phyloP scores from a whole-genome alignment of 1,140 invertebrate genomes.

The Zaprionus africanus region DNA sequence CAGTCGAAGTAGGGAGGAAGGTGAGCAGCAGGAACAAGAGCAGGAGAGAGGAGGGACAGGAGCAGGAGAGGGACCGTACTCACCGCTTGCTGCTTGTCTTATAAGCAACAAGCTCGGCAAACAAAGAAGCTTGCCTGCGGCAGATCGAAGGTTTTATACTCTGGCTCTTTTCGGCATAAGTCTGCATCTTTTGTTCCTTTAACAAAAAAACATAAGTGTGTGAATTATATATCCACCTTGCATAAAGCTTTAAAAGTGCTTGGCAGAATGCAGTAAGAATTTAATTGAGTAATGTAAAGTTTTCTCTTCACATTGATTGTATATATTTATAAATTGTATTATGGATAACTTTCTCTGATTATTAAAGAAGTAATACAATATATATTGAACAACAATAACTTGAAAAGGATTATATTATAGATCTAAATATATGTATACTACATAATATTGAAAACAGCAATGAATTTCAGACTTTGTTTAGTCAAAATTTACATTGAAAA shows the following conservation, averaged over 20 bases:
- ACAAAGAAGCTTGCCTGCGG: not conserved
- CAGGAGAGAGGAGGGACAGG: not conserved
- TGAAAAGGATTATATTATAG: too few species aligned
- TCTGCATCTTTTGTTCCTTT: not conserved
- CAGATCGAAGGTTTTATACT: not conserved
- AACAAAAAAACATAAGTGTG: not conserved
- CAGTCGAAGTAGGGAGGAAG: slow-evolving; percentile 13
- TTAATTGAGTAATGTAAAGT: too few species aligned
- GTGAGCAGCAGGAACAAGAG: not conserved
- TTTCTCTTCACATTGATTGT: too few species aligned
- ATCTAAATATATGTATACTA: too few species aligned
- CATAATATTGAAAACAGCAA: too few species aligned
- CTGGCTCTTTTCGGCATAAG: not conserved
- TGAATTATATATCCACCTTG: not conserved
- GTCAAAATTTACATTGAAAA: too few species aligned
- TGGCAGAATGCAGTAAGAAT: too few species aligned
- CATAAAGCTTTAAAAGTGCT: not conserved
- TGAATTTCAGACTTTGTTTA: too few species aligned
- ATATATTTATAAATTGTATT: too few species aligned
- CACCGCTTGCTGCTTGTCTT: slow-evolving; percentile 55
- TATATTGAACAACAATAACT: too few species aligned
- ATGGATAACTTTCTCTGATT: too few species aligned
- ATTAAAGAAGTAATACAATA: too few species aligned
- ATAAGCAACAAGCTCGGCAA: slow-evolving; percentile 14
- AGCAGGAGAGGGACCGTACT: not conserved